Evolutionary conservation across 2,797 vertebrate genomes (phyloP), one percentile per base, ranked within the genome.

Genomic region (Notoglanidium macrostoma): DNA sequence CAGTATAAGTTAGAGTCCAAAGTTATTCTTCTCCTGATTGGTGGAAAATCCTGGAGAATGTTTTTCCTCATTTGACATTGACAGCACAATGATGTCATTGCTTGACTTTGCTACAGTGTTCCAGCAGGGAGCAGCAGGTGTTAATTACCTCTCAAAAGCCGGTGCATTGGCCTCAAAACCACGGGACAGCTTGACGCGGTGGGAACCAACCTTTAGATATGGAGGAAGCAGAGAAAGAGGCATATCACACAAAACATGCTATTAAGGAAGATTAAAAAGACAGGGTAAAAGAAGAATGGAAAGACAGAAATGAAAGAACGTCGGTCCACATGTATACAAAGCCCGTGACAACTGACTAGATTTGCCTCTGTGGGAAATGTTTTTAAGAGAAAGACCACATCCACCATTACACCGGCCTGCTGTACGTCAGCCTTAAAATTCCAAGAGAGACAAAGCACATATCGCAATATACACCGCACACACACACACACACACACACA

Each of bases 121-220:
- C n/a, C 70, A 83, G 74, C 83, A 82, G 67, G 72, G 35, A 68
- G 82, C 68, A 76, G 70, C 15, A 88, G 78, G 83, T 72, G 84
- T 89, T 61, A 91, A 92, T 94, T 95, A 99, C 98, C 98, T 98
- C 93, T 99, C 98, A 94, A 99, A 99, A 72, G 98, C 98, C 14
- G 98, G 98, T 1, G 98, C 98, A 19, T 99, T 99, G 0, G 98
- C 98, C 93, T 99, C 98, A 87, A 99, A 99, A 84, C 98, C 98
- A 84, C 98, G 95, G 57, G 98, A 99, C 94, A 99, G 98, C 91
- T 98, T 97, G 89, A 99, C 98, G 84, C 98, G 98, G 92, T 99
- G 98, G 46, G 98, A 99, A 89, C 98, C 98, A 76, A 99, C 98
- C 98, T 99, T 87, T 17, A 78, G 9, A 83, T 3, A 73, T 35